A percentile compares a stretch with the other conserved stretches of the same genome.
phyloP scores from a whole-genome alignment of 1,140 invertebrate genomes.

The Drosophila melanogaster region DNA sequence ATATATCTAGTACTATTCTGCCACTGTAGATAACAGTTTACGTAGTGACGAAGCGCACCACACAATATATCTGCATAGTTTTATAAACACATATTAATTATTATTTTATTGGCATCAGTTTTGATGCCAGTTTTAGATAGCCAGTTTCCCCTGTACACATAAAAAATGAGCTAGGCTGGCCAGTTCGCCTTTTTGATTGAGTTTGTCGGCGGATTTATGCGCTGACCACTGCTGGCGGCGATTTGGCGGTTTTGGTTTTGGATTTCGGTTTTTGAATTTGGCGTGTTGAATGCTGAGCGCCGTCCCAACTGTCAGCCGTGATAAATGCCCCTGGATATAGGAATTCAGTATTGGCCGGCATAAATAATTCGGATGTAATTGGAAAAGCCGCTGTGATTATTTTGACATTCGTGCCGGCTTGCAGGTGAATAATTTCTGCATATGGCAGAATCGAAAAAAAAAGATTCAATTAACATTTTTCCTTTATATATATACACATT shows the following conservation, averaged over 20 bases:
- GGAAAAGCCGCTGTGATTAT: constrained; percentile 35
- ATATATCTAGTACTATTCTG: no score
- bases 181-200: constrained; percentile 53
- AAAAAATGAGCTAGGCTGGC: constrained; percentile 39
- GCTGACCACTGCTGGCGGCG: constrained; percentile 52
- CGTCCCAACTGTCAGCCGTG: constrained; percentile 67
- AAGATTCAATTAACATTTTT: constrained; percentile 43
- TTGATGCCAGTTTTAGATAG: not conserved
- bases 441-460: constrained; percentile 8
- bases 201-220: constrained; percentile 70
- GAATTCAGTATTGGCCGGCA: constrained; percentile 52
- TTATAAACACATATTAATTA: no score
- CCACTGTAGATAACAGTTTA: no score
- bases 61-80: no score
- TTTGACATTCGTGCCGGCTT: constrained; percentile 16
- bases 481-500: constrained; percentile 2
- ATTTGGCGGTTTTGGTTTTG: constrained; percentile 39
- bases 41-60: no score
- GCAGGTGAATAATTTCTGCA: constrained; percentile 32
- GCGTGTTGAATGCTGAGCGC: constrained; percentile 35
- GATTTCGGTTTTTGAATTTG: constrained; percentile 17
- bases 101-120: not conserved
- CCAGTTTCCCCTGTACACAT: constrained; percentile 12
- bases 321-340: constrained; percentile 58
- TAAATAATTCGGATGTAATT: constrained; percentile 70